Conservation (phyloP, 2,888 invertebrate genomes). For the Melipona beecheii region DNA sequence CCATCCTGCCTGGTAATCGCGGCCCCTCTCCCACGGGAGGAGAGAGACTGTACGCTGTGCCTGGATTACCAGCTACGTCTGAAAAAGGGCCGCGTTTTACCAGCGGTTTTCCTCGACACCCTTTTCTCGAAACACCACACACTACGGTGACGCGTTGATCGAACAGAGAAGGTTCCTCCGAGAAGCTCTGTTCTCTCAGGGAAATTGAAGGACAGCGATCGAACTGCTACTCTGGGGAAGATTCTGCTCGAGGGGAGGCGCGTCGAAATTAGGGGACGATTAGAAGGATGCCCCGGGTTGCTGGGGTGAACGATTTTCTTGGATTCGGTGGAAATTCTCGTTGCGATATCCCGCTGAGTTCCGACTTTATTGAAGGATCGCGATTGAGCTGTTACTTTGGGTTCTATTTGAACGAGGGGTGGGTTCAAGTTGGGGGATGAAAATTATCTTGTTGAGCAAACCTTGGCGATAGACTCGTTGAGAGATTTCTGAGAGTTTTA, state of each 20-base stretch:
- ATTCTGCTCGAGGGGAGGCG: background rate
- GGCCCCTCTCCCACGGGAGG: background rate
- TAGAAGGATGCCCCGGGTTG: background rate
- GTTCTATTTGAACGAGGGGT: no score
- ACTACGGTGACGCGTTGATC: no score
- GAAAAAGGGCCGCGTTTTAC: constrained; percentile 20
- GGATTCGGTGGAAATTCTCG: background rate
- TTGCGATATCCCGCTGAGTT: no score
- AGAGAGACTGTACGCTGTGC: background rate
- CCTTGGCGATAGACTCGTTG: no score
- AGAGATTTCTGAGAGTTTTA: no score
- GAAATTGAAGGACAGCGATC: background rate
- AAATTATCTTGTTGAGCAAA: background rate
- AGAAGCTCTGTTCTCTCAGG: background rate
- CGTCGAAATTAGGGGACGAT: background rate
- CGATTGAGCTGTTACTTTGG: no score
- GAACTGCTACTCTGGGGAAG: background rate
- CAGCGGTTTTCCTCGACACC: background rate
- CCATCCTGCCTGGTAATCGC: constrained; percentile 25
- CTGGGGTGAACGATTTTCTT: background rate
- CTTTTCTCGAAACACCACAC: background rate
- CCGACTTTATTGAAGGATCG: no score
- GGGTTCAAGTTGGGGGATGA: no score
- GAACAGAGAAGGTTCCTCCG: background rate
- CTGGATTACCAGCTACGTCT: constrained; percentile 19